Evolutionary conservation across 2,888 invertebrate species (phyloP).

Genomic region (Melinaea marsaeus): DNA sequence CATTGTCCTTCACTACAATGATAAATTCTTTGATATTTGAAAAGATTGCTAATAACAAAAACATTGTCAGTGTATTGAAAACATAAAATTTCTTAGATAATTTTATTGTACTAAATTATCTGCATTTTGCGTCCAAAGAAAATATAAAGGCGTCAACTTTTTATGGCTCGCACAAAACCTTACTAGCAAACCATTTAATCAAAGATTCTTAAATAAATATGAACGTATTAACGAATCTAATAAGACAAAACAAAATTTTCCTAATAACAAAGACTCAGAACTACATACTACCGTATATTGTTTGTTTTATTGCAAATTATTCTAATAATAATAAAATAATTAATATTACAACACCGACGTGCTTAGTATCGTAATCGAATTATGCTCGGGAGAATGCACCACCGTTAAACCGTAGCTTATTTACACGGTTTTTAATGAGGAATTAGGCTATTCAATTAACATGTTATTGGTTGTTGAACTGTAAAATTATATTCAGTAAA

Average conservation of each 20-base stretch:
- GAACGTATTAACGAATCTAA: too few relatives aligned
- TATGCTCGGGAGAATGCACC: conserved; percentile 18
- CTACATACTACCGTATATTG: not conserved
- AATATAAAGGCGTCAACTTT: too few relatives aligned
- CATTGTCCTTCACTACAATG: not conserved
- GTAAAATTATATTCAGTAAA: too few relatives aligned
- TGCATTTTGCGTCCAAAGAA: too few relatives aligned
- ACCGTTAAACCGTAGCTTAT: conserved; percentile 4
- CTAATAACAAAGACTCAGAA: not conserved
- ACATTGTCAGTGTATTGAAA: too few relatives aligned
- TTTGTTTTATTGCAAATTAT: conserved; percentile 7
- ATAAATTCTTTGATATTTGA: not conserved
- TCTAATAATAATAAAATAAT: too few relatives aligned
- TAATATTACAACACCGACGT: conserved; percentile 6
- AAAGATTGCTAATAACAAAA: too few relatives aligned
- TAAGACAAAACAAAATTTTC: not conserved
- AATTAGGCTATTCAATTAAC: not conserved
- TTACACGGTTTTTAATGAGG: not conserved
- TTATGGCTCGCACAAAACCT: too few relatives aligned
- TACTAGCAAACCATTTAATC: too few relatives aligned
- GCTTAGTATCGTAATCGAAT: conserved; percentile 19
- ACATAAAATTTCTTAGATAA: too few relatives aligned
- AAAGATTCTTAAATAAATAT: too few relatives aligned
- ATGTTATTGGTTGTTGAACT: not conserved
- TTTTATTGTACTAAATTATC: too few relatives aligned